These are phyloP conservation scores for Menidia beryllina DNA, from an alignment of 2,113 vertebrate genomes.

Conservation along the genomic window DNA sequence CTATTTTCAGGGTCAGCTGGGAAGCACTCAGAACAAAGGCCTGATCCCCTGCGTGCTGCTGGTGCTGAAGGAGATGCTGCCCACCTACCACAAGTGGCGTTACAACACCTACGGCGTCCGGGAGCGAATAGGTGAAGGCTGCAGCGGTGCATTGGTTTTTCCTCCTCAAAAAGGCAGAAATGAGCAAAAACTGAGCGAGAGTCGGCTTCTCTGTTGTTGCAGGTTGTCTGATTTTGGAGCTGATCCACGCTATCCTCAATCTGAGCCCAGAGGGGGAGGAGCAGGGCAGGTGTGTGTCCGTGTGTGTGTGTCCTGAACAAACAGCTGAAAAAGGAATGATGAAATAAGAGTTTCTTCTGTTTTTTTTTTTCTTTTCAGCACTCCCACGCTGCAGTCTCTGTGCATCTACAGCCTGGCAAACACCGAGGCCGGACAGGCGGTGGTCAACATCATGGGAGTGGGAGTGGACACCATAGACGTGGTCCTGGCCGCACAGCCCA, in stretches of 20 bases:
- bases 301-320: too few relatives aligned
- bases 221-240: slow-evolving; percentile 94
- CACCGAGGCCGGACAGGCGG: slow-evolving; percentile 94
- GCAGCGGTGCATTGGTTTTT: not conserved
- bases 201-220: slow-evolving; percentile 18
- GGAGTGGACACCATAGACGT: slow-evolving; percentile 96
- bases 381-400: slow-evolving; percentile 92
- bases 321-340: too few relatives aligned
- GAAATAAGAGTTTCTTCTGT: not conserved
- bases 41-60: slow-evolving; percentile 95
- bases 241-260: slow-evolving; percentile 96
- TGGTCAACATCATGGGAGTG: slow-evolving; percentile 96
- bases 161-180: not conserved
- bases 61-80: slow-evolving; percentile 97
- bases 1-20: slow-evolving; percentile 90
- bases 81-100: slow-evolving; percentile 97
- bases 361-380: slow-evolving; percentile 57
- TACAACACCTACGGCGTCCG: slow-evolving; percentile 93
- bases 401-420: slow-evolving; percentile 97
- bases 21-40: slow-evolving; percentile 94
- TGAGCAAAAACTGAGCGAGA: not conserved
- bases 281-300: slow-evolving; percentile 85
- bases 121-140: slow-evolving; percentile 90
- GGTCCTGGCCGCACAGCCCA: slow-evolving; percentile 91
- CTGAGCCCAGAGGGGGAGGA: slow-evolving; percentile 91